Base-by-base conservation (phyloP, 2,888 invertebrate genomes). In the Balanococcus diminutus region DNA sequence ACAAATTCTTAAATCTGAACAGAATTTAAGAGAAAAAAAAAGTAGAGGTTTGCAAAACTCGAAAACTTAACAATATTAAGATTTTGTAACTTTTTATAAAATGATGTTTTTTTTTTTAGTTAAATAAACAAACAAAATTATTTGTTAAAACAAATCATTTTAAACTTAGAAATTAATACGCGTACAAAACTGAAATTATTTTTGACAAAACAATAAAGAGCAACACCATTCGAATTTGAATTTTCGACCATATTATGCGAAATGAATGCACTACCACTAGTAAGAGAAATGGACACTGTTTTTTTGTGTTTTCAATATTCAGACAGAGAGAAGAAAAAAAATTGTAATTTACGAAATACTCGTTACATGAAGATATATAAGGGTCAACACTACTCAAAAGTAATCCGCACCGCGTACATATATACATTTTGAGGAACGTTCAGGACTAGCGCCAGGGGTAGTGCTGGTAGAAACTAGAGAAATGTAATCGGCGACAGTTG, bases 371-470 rank as follows among this genome's bases (percentile, higher is more conserved):
- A 85, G 67, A 56, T 46, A 25, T 51, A 51, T 11, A 19, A 61
- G 36, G 8, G 25, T 9, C 25, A 61, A 25, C 25, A 85, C 85
- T 75, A 46, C 31, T 42, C 39, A 84, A 42, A 42, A 85, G 42
- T 42, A 79, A 75, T 85, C 39, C 51, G 79, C 46, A 85, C 51
- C 14, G 72, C 39, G 56, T 83, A 61, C n/a, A 14, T 39, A 75
- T 25, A 25, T 39, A 28, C 72, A 72, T 72, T 84, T 85, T 75
- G 25, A 85, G 85, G 85, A 85, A 85, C 85, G 85, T 85, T 79
- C 31, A 75, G 28, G 85, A 85, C 85, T 85, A 85, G 85, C 79
- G 79, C 85, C 79, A 75, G 85, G 75, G 85, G 85, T 85, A 85
- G 85, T 79, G 85, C 79, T 79, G 85, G 79, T 85, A 85, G 19